Evolutionary conservation across 2,797 vertebrate species (phyloP), one percentile per base, ranked within the genome.

Genomic region (Gallirallus australis): DNA sequence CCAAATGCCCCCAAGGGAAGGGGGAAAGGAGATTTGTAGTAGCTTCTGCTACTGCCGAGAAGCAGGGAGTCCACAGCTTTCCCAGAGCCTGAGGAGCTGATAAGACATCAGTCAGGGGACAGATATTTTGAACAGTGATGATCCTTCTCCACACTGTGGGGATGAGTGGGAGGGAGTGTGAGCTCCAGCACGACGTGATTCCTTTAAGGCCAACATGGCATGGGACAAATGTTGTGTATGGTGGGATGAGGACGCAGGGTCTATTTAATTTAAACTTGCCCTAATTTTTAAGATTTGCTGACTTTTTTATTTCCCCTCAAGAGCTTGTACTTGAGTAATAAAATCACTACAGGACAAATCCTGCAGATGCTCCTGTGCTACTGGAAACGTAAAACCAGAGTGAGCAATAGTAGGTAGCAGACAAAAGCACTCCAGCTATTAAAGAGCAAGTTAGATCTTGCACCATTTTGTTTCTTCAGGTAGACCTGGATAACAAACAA

Each of bases 121-220:
- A 50, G 78, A 9, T 33, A 60, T 13, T 83, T 59, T 60, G 35
- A 48, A 48, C 40, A 89, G 68, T 27, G 68, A 37, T 12, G 11
- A 69, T 80, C 61, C 64, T 87, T 40, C 54, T 37, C 94, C 91
- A 91, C 61, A 24, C 50, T 76, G 12, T 17, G 50, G 54, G 77
- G 86, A 93, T 86, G 75, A 73, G 53, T 4, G 10, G 60, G 83
- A 96, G 10, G 63, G 83, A 96, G 59, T 21, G 33, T 68, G 72
- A 95, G 92, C 85, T 96, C 73, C 73, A 90, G 84, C 70, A 89
- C 64, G 53, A 45, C 8, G 9, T 0, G 2, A 31, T 31, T 85
- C 78, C 35, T 71, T 65, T 39, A 75, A 54, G 59, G 33, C 30
- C 61, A 61, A 8, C 1, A 0, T 27, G 31, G 57, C 47, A 90